These are phyloP conservation scores for Leptothorax acervorum DNA, from an alignment of 2,888 invertebrate species.

Conservation along the genomic window DNA sequence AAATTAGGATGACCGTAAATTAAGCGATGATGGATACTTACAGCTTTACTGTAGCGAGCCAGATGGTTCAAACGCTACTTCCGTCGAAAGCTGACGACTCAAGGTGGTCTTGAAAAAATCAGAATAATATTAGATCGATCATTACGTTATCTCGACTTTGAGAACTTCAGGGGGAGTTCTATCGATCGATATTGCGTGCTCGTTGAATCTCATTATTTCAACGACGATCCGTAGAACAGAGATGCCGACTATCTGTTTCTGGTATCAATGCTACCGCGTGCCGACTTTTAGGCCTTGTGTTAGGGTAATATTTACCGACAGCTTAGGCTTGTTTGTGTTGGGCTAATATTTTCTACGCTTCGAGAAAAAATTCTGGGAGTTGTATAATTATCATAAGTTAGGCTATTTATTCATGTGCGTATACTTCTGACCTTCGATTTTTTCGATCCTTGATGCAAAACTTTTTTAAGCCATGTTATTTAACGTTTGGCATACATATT, in stretches of 20 bases:
- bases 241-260: slow-evolving; percentile 18
- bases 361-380: not conserved
- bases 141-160: not conserved
- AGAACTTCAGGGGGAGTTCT: not conserved
- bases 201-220: slow-evolving; percentile 39
- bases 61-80: not conserved
- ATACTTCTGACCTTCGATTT: not conserved
- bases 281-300: not conserved
- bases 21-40: slow-evolving; percentile 20
- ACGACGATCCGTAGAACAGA: slow-evolving; percentile 48
- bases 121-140: not conserved
- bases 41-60: not conserved
- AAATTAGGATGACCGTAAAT: slow-evolving; percentile 34
- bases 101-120: not conserved
- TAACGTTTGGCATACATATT: not conserved
- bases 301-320: slow-evolving; percentile 20
- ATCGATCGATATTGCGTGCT: slow-evolving; percentile 37
- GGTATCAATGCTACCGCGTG: not conserved
- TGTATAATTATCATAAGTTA: not conserved
- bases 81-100: not conserved
- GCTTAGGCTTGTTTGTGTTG: not conserved
- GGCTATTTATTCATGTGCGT: not conserved
- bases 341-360: not conserved
- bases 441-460: not conserved
- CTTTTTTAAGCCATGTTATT: not conserved